Conservation (phyloP, 2,113 vertebrate species). For the Ophthalmolycus amberensis region DNA sequence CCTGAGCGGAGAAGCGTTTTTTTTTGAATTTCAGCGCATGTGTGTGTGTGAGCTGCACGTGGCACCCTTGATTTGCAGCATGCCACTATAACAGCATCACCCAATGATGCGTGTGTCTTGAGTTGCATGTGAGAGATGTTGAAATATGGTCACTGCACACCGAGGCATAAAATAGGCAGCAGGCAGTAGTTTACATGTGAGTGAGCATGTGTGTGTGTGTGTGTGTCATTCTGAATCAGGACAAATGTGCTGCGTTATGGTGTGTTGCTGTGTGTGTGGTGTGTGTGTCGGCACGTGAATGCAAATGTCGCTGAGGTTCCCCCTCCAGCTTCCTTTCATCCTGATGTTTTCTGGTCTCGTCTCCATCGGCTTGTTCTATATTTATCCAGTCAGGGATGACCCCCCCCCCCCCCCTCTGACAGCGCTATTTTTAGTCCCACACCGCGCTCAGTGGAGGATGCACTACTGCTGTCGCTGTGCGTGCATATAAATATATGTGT, state of each 20-base stretch:
- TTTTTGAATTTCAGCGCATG: slow-evolving; percentile 41
- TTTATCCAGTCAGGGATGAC: slow-evolving; percentile 68
- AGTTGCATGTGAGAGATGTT: not conserved
- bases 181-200: not conserved
- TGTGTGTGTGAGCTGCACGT: slow-evolving; percentile 54
- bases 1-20: slow-evolving; percentile 12
- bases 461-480: slow-evolving; percentile 3
- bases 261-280: not conserved
- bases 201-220: not conserved
- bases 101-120: not conserved
- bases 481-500: not conserved
- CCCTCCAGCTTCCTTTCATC: slow-evolving; percentile 41
- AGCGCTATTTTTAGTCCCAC: slow-evolving; percentile 69
- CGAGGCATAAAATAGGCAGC: not conserved
- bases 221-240: not conserved
- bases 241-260: not conserved
- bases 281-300: slow-evolving; percentile 45
- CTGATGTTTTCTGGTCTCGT: slow-evolving; percentile 53
- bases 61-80: slow-evolving; percentile 39
- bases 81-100: slow-evolving; percentile 22
- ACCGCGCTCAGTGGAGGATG: slow-evolving; percentile 20
- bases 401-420: slow-evolving; percentile 44
- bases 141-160: not conserved
- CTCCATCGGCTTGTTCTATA: slow-evolving; percentile 73
- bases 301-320: slow-evolving; percentile 23